Conservation (phyloP, 2,113 vertebrate genomes). For the Spea bombifrons region DNA sequence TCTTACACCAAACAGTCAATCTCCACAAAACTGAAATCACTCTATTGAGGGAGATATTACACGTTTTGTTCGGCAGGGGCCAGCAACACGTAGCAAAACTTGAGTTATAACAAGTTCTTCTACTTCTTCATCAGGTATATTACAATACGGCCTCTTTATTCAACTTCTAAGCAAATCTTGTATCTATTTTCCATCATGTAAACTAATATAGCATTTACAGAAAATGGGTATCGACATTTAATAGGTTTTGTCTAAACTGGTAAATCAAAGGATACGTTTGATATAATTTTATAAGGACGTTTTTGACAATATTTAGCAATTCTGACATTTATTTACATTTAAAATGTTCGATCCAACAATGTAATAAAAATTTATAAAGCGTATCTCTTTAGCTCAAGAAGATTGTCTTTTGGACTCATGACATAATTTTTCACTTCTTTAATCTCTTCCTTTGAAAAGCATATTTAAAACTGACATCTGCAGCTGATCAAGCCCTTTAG, state of each 20-base stretch:
- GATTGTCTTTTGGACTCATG: neutral
- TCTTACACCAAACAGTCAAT: neutral
- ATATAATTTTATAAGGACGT: too few species aligned
- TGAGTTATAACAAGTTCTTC: neutral
- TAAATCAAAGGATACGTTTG: too few species aligned
- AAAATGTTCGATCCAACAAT: too few species aligned
- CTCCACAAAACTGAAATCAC: neutral
- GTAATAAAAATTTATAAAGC: too few species aligned
- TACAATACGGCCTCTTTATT: neutral
- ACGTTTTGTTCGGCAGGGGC: neutral
- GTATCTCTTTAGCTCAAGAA: neutral
- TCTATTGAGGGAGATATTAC: neutral
- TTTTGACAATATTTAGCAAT: too few species aligned
- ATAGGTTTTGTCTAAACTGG: too few species aligned
- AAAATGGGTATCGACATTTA: too few species aligned
- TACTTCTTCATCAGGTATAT: neutral
- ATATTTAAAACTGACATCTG: slow-evolving; percentile 3
- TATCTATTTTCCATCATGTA: too few species aligned
- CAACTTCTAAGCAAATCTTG: neutral
- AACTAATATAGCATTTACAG: too few species aligned
- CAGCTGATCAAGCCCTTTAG: slow-evolving; percentile 2
- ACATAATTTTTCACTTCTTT: neutral
- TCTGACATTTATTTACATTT: too few species aligned
- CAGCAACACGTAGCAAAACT: neutral
- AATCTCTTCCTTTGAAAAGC: slow-evolving; percentile 2